Evolutionary conservation across 2,113 vertebrate species (phyloP), one percentile per base, ranked within the genome.

Genomic region (Meles meles): DNA sequence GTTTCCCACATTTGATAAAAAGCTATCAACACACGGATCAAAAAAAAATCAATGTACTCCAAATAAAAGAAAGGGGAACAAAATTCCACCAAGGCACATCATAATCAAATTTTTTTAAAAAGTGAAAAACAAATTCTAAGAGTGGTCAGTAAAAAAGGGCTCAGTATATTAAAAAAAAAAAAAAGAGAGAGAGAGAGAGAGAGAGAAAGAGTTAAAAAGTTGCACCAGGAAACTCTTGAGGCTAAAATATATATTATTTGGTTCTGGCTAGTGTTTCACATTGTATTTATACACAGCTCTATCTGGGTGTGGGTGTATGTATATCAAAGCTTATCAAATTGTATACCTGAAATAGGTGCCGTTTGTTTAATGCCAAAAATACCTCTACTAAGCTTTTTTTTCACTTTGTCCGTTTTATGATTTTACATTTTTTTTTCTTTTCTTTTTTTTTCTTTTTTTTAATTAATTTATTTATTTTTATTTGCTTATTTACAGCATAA

Each of bases 1-100:
- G 65, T 82, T 69, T 59, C 76, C 31, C 8, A 93, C 72, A 34
- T 93, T 90, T 90, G 31, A 39, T 76, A 61, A 94, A 96, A 96
- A 74, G 1, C 44, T 27, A 59, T 83, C 15, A 61, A 44, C 7
- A 18, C 55, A 63, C 6, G 76, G 57, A n/a, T 59, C 25, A 55
- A 91, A 88, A 27, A 27, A 93, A 69, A 88, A 17, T 71, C 92
- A 94, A 59, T 57, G 13, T 90, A 93, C 13, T 84, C 6, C 5
- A 74, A 77, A 79, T 29, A 93, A 94, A 90, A 90, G 31, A 93
- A 65, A 18, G 74, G 15, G n/a, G 13, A 94, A 83, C 7, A 96
- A 92, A 96, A 91, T 88, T 93, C 76, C 37, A 96, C 42, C 81
- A 85, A 93, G 3, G 2, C n/a, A 63, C n/a, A 61, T 21, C 63